Evolutionary conservation across 2,888 invertebrate species (phyloP).

Genomic region (Polyploca ridens): DNA sequence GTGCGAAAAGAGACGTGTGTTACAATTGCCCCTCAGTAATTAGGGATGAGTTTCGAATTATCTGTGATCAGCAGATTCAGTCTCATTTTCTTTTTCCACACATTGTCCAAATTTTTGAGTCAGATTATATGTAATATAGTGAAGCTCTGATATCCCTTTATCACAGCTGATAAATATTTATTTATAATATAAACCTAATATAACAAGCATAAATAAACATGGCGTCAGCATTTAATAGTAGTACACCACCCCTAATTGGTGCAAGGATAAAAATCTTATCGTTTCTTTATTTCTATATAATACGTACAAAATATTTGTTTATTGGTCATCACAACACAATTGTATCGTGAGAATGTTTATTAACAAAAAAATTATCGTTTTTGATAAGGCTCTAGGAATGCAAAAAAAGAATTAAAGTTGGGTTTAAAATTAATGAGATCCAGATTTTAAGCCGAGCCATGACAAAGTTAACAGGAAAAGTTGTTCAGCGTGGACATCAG

Average conservation of each 20-base stretch:
- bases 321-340: not conserved
- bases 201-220: too few species aligned
- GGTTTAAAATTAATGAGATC: not conserved
- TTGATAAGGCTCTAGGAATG: conserved; percentile 2
- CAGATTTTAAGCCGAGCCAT: too few species aligned
- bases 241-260: conserved; percentile 21
- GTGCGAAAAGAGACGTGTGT: conserved; percentile 69
- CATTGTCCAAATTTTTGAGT: too few species aligned
- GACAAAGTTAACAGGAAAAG: too few species aligned
- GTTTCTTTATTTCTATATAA: too few species aligned
- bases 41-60: conserved; percentile 54
- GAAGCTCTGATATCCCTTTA: too few species aligned
- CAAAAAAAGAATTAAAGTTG: not conserved
- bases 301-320: conserved; percentile 2
- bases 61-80: conserved; percentile 23
- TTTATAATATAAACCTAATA: too few species aligned
- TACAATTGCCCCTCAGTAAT: conserved; percentile 48
- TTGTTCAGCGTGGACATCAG: too few species aligned
- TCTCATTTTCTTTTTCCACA: too few species aligned
- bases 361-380: conserved; percentile 46
- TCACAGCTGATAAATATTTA: too few species aligned
- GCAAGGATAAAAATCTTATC: conserved; percentile 37
- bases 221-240: too few species aligned
- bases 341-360: conserved; percentile 68
- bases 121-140: too few species aligned